Evolutionary conservation across 2,113 vertebrate genomes (phyloP), one percentile per base, ranked within the genome.

Genomic region (Bos javanicus): DNA sequence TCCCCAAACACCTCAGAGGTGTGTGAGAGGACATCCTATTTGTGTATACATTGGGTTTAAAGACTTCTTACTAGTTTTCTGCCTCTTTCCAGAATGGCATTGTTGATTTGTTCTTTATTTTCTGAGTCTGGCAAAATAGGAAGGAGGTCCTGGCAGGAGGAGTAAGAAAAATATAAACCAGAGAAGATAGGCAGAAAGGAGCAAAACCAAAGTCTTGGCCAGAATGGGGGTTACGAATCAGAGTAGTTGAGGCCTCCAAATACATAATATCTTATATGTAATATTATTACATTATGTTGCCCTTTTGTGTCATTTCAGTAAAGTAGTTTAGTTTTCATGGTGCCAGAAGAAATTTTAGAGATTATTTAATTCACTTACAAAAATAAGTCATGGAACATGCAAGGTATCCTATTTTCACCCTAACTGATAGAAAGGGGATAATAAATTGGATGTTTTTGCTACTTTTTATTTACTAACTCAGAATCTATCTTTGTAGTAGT

Each of bases 321-420:
- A 91, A 67, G 26, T 82, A 60, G 9, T 57, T 90, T 83, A 56
- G 9, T 50, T 88, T 21, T 43, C 15, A 48, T 57, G 21, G 62
- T 78, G 11, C 36, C 36, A 87, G 60, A 87, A 95, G 48, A 76
- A 78, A 94, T 54, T 88, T 87, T 56, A 87, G 62, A 76, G 11
- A 78, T 87, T 90, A 94, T 71, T 93, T 85, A 91, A n/a, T 74
- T 91, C n/a, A 43, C 60, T 81, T 94, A 64, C 2, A 87, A 80
- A 82, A 39, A 60, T 52, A 52, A 23, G 50, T 26, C 16, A 71
- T 59, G 62, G 56, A 59, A 39, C 46, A 71, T 59, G 26, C n/a
- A 50, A 15, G 50, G 30, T 21, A 86, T 12, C 33, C 36, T 36
- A 21, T 87, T 87, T 92, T 84, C 13, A 57, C 46, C 39, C 30